Conservation (phyloP, 2,888 invertebrate genomes). For the Nomada ruficornis region DNA sequence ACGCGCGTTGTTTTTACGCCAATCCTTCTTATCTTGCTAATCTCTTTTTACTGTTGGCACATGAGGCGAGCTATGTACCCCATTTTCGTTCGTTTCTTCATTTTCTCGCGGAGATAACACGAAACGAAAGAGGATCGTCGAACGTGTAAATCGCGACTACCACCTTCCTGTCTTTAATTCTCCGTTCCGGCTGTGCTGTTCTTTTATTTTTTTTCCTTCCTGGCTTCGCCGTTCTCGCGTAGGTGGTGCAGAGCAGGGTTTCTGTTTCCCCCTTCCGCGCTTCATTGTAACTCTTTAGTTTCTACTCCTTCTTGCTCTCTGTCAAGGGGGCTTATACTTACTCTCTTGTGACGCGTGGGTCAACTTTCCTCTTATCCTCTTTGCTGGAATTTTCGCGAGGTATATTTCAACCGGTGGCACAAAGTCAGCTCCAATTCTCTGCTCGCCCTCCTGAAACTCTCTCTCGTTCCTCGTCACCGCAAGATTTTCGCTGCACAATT, state of each 20-base stretch:
- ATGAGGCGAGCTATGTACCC: background rate
- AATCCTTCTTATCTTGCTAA: background rate
- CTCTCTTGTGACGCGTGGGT: constrained; percentile 37
- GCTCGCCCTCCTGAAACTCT: constrained; percentile 14
- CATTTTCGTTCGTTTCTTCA: background rate
- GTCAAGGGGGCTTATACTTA: constrained; percentile 20
- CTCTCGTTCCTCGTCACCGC: background rate
- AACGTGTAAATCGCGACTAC: constrained; percentile 12
- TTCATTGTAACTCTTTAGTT: constrained; percentile 38
- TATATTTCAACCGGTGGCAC: background rate
- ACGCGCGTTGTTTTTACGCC: constrained; percentile 55
- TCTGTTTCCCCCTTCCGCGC: constrained; percentile 24
- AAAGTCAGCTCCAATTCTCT: constrained; percentile 34
- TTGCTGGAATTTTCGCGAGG: constrained; percentile 15
- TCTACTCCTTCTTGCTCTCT: constrained; percentile 18
- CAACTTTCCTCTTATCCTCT: constrained; percentile 29
- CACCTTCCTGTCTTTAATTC: constrained; percentile 4
- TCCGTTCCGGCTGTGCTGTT: background rate
- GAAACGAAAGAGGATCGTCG: background rate
- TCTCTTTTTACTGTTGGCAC: background rate
- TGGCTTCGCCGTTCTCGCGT: constrained; percentile 59
- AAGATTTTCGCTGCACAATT: background rate
- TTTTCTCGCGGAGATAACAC: constrained; percentile 22
- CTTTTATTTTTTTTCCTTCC: constrained; percentile 51
- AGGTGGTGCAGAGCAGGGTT: constrained; percentile 45